Evolutionary conservation across 2,888 invertebrate genomes (phyloP), one percentile per base, ranked within the genome.

Genomic region (Nephrotoma guestfalica): DNA sequence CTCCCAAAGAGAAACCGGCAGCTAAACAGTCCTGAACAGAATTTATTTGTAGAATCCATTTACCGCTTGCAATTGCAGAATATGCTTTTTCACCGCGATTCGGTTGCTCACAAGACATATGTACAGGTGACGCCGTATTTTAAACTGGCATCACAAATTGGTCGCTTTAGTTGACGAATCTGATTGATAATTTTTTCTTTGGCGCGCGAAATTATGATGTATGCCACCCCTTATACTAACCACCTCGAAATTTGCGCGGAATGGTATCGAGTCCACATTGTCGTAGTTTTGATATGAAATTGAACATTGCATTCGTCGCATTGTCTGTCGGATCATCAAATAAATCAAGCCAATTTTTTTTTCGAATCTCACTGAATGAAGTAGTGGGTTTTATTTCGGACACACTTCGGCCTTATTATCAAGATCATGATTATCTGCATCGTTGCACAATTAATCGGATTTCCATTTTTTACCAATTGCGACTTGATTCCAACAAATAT

Each of bases 11-110:
- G 87, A 89, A 89, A 0, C 94, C 93, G 0, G 92, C 92, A 41
- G 93, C 92, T 7, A 93, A 91, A 87, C 95, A 96, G 85, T 95
- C 93, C 5, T 94, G 93, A 1, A 98, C 91, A 89, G 97, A 98
- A 0, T 94, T 93, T 1, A 94, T 93, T 89, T 96, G 96, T n/a
- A 98, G 91, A 11, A 98, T 93, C 97, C 97, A 98, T 89, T 96
- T 95, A 18, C 98, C 98, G 0, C 96, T 93, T 0, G 98, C 97
- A 87, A 98, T 94, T 87, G 96, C 95, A 0, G 96, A 95, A 41
- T 98, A 92, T 92, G 96, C 94, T 92, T 98, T 98, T 92, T 98
- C 98, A 90, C 96, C 97, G 87, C 97, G 94, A 7, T 93, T 93
- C 0, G 95, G 94, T 89, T 94, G 94, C 84, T 94, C 93, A 88